Evolutionary conservation across 2,113 vertebrate species (phyloP).

Genomic region (Tragelaphus buxtoni): DNA sequence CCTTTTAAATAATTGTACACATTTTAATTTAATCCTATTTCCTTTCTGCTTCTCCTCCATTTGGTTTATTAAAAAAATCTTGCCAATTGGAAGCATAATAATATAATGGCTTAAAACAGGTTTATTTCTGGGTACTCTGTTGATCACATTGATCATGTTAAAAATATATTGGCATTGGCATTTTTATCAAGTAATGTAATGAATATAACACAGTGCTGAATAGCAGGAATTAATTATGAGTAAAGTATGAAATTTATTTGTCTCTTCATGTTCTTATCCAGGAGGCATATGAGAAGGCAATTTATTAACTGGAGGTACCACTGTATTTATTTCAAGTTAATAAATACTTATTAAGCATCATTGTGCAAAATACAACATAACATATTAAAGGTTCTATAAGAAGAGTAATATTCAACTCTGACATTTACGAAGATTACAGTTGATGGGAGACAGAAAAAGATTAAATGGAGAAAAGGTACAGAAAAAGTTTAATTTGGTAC

Average conservation of each 20-base stretch:
- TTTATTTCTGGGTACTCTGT: slow-evolving; percentile 44
- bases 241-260: slow-evolving; percentile 43
- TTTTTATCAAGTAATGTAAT: slow-evolving; percentile 33
- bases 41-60: slow-evolving; percentile 61
- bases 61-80: slow-evolving; percentile 58
- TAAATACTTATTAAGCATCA: not conserved
- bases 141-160: slow-evolving; percentile 34
- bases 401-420: not conserved
- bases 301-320: not conserved
- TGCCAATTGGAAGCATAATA: slow-evolving; percentile 25
- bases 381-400: not conserved
- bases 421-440: not conserved
- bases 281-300: not conserved
- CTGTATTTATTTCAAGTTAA: slow-evolving; percentile 11
- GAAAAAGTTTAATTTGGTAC: not conserved
- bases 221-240: not conserved
- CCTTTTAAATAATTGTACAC: slow-evolving; percentile 36
- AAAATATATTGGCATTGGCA: slow-evolving; percentile 24
- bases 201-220: not conserved
- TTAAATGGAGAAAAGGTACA: not conserved
- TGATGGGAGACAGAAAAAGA: not conserved
- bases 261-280: not conserved
- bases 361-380: not conserved
- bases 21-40: slow-evolving; percentile 65
- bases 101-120: slow-evolving; percentile 32